phyloP scores from a whole-genome alignment of 2,113 vertebrate genomes.

The Corythoichthys haematopterus region DNA sequence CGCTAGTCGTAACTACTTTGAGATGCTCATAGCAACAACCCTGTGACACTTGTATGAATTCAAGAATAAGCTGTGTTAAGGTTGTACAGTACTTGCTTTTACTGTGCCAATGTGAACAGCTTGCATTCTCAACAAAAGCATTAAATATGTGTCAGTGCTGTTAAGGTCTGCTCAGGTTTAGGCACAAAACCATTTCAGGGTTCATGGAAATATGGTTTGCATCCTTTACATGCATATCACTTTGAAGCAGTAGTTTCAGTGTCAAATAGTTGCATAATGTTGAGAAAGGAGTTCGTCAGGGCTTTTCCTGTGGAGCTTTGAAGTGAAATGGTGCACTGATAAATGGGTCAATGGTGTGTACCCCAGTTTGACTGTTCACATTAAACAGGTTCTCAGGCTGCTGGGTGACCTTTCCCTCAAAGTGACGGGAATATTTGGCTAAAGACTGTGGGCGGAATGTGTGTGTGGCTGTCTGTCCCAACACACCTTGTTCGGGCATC shows the following conservation, averaged over 20 bases:
- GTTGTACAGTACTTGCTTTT: not conserved
- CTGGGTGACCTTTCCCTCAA: conserved; percentile 72
- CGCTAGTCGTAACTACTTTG: not conserved
- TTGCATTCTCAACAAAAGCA: not conserved
- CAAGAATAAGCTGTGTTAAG: not conserved
- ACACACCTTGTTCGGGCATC: conserved; percentile 63
- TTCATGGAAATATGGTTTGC: not conserved
- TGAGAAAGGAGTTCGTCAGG: conserved; percentile 63
- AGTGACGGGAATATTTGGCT: conserved; percentile 93
- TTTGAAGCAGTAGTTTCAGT: not conserved
- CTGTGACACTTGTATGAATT: not conserved
- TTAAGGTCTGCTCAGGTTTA: conserved; percentile 6
- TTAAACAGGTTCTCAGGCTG: conserved; percentile 76
- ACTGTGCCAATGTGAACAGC: not conserved
- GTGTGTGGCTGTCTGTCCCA: conserved; percentile 63
- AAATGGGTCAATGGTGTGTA: conserved; percentile 79
- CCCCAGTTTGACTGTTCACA: conserved; percentile 69
- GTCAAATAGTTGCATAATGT: not conserved
- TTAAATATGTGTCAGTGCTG: not conserved
- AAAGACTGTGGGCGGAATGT: conserved; percentile 85
- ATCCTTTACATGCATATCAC: not conserved
- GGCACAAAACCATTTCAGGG: not conserved
- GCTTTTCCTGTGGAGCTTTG: conserved; percentile 85
- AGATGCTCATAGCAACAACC: not conserved
- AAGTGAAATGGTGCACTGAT: conserved; percentile 88